A percentile compares a stretch with the other conserved stretches of the same genome.
phyloP scores from a whole-genome alignment of 37 sponge, comb jelly and placozoan genomes.

The Petrosia ficiformis region DNA sequence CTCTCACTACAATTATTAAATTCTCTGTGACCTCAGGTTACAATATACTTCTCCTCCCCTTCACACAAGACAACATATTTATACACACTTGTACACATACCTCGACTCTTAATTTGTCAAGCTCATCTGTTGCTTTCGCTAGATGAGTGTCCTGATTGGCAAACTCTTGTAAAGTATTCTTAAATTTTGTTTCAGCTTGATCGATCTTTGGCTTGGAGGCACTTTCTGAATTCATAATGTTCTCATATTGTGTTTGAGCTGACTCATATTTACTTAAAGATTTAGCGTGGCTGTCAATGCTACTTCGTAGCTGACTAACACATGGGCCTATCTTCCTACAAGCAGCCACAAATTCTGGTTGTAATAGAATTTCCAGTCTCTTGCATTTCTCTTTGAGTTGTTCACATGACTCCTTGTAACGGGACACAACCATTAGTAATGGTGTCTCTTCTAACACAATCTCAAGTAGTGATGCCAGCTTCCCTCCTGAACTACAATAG shows the following conservation, averaged over 20 bases:
- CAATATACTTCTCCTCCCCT: too few species aligned
- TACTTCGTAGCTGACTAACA: slow-evolving; percentile 35
- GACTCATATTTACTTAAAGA: slow-evolving; percentile 42
- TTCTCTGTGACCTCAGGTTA: too few species aligned
- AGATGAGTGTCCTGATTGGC: slow-evolving; percentile 43
- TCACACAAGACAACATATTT: too few species aligned
- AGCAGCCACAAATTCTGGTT: slow-evolving; percentile 36
- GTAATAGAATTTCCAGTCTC: slow-evolving; percentile 16
- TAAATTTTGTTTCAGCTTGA: slow-evolving; percentile 55
- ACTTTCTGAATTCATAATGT: background rate
- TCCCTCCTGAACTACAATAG: slow-evolving; percentile 27
- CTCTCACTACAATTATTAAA: too few species aligned
- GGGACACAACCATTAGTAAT: slow-evolving; percentile 30
- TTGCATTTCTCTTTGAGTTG: slow-evolving; percentile 34
- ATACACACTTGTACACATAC: too few species aligned
- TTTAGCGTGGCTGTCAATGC: slow-evolving; percentile 57
- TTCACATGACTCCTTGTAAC: slow-evolving; percentile 57
- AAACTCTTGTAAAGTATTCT: slow-evolving; percentile 41
- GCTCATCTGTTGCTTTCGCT: slow-evolving; percentile 37
- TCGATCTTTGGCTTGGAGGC: slow-evolving; percentile 41
- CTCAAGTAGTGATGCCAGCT: slow-evolving; percentile 50
- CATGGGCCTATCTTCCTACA: slow-evolving; percentile 48
- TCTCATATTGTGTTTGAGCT: slow-evolving; percentile 29
- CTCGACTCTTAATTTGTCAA: slow-evolving; percentile 45
- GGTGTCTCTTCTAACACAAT: slow-evolving; percentile 65